Conservation (phyloP, 2,113 vertebrate genomes). For the Laticauda laticaudata region DNA sequence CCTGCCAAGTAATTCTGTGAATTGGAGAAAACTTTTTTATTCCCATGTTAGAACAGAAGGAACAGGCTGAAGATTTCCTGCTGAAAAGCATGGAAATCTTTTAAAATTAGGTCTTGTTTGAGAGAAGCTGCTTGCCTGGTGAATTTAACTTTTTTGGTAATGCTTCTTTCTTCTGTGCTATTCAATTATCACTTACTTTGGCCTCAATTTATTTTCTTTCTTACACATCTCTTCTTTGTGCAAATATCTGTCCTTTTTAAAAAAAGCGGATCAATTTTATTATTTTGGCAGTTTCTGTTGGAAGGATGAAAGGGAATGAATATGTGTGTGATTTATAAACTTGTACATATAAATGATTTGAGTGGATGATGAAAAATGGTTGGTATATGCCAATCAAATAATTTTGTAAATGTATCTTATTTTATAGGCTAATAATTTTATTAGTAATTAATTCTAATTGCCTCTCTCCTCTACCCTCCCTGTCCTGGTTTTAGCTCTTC, state of each 20-base stretch:
- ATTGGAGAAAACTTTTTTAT: not conserved
- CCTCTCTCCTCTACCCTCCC: not conserved
- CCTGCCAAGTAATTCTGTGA: not conserved
- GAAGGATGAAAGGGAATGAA: not conserved
- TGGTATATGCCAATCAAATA: not conserved
- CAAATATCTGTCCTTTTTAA: not conserved
- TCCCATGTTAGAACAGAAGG: not conserved
- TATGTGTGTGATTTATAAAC: not conserved
- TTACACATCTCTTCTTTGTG: not conserved
- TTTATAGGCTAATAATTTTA: not conserved
- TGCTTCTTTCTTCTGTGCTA: not conserved
- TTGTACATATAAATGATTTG: not conserved
- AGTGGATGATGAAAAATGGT: not conserved
- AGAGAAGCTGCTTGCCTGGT: not conserved
- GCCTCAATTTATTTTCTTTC: not conserved
- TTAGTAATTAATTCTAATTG: not conserved
- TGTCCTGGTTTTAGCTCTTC: not conserved
- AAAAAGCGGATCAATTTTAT: not conserved
- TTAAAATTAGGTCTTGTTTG: not conserved
- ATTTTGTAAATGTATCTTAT: not conserved
- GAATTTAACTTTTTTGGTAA: not conserved
- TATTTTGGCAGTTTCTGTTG: not conserved
- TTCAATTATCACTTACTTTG: not conserved
- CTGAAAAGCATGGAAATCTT: not conserved
- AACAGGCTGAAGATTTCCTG: not conserved